Conservation (phyloP, 2,888 invertebrate species). For the Melanostoma mellinum region DNA sequence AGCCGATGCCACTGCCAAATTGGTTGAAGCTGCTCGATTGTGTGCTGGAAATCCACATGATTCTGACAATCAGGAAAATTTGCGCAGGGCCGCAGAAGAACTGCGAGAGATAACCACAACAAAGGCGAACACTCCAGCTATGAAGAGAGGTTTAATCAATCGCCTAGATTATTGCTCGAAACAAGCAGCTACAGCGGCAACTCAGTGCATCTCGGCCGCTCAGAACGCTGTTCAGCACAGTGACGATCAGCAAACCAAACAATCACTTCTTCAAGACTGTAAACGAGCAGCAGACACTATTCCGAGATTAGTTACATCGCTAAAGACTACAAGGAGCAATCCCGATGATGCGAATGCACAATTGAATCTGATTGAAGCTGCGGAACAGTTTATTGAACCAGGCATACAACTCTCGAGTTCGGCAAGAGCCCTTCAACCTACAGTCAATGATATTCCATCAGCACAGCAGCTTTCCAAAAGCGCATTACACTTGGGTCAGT, state of each 20-base stretch:
- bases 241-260: slow-evolving; percentile 83
- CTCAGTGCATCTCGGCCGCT: slow-evolving; percentile 94
- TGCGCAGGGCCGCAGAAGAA: slow-evolving; percentile 95
- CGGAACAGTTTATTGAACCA: slow-evolving; percentile 92
- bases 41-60: slow-evolving; percentile 95
- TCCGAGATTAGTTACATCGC: slow-evolving; percentile 90
- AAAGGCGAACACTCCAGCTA: slow-evolving; percentile 89
- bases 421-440: slow-evolving; percentile 91
- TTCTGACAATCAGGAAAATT: slow-evolving; percentile 90
- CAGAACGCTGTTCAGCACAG: slow-evolving; percentile 90
- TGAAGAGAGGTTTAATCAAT: slow-evolving; percentile 88
- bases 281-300: slow-evolving; percentile 89
- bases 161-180: slow-evolving; percentile 89
- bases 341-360: slow-evolving; percentile 90
- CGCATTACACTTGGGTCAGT: slow-evolving; percentile 80
- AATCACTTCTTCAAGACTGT: slow-evolving; percentile 89
- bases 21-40: slow-evolving; percentile 97
- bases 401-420: slow-evolving; percentile 88
- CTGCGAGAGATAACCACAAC: slow-evolving; percentile 94
- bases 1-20: slow-evolving; percentile 97
- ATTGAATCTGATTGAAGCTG: slow-evolving; percentile 90
- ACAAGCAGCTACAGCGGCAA: slow-evolving; percentile 93
- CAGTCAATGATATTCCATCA: slow-evolving; percentile 89
- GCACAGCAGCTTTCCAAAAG: slow-evolving; percentile 86
- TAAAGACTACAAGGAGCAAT: slow-evolving; percentile 86